These are phyloP conservation scores for Peromyscus nudipes DNA, from an alignment of 2,797 vertebrate species.

Conservation along the genomic window DNA sequence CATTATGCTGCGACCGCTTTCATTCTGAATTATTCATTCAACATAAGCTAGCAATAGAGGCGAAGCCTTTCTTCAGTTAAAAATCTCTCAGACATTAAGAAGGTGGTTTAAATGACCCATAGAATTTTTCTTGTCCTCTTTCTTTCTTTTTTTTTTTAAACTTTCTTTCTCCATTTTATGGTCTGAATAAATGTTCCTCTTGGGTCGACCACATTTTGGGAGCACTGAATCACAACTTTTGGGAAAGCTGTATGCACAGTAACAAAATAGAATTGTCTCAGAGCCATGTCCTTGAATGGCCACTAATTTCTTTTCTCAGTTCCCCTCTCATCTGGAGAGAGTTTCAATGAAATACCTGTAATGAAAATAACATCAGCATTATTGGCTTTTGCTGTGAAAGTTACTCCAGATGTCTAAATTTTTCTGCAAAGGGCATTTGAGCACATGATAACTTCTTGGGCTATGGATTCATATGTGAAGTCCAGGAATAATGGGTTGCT, in stretches of 20 bases:
- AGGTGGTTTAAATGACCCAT: slow-evolving; percentile 77
- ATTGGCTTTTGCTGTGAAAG: slow-evolving; percentile 84
- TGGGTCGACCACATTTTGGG: slow-evolving; percentile 60
- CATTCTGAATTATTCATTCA: slow-evolving; percentile 77
- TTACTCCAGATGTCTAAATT: slow-evolving; percentile 84
- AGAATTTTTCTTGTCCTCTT: not conserved
- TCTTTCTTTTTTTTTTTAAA: not conserved
- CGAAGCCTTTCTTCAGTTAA: slow-evolving; percentile 64
- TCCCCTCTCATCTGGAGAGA: slow-evolving; percentile 77
- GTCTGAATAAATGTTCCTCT: slow-evolving; percentile 75
- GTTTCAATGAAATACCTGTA: slow-evolving; percentile 79
- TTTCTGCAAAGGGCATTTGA: slow-evolving; percentile 83
- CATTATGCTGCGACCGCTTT: slow-evolving; percentile 72
- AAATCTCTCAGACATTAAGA: slow-evolving; percentile 64
- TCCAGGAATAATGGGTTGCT: slow-evolving; percentile 80
- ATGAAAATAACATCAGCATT: slow-evolving; percentile 83
- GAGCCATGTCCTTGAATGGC: slow-evolving; percentile 75
- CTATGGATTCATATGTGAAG: slow-evolving; percentile 79
- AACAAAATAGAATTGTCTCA: slow-evolving; percentile 84
- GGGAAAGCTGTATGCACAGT: slow-evolving; percentile 73
- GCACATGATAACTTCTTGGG: slow-evolving; percentile 80
- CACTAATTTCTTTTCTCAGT: slow-evolving; percentile 80
- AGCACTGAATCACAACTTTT: slow-evolving; percentile 73
- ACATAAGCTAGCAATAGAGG: slow-evolving; percentile 75
- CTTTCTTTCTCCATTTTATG: slow-evolving; percentile 65